A percentile compares a stretch with the other conserved stretches of the same genome.
Evolutionary conservation across 2,797 vertebrate genomes (phyloP).

Genomic region (Schizothorax lantsangensis): DNA sequence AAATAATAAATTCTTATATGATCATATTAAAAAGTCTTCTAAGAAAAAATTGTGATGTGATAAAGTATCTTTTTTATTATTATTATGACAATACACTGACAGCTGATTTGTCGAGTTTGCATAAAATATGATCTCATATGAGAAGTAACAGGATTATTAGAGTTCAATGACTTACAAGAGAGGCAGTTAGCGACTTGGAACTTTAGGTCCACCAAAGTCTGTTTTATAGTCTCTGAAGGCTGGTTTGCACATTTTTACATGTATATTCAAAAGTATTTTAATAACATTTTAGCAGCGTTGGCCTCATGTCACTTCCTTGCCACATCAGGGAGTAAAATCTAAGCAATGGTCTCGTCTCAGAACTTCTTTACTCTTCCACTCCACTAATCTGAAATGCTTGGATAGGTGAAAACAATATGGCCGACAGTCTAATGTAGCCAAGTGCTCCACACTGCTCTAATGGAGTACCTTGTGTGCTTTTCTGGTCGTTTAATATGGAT

Average conservation of each 20-base stretch:
- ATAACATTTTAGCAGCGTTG: background rate
- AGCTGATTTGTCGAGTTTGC: background rate
- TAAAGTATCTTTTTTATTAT: background rate
- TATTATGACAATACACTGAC: background rate
- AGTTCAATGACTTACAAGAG: background rate
- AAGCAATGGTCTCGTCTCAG: conserved; percentile 30
- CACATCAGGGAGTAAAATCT: conserved; percentile 3
- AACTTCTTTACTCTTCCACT: conserved; percentile 18
- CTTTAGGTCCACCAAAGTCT: background rate
- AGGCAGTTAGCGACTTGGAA: background rate
- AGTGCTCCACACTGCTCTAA: conserved; percentile 2
- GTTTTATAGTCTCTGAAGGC: background rate
- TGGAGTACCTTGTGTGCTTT: background rate
- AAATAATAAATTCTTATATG: background rate
- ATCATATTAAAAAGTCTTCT: background rate
- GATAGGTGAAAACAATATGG: conserved; percentile 48
- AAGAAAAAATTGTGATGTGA: background rate
- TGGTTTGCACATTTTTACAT: background rate
- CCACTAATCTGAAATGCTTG: conserved; percentile 40
- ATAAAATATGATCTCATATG: background rate
- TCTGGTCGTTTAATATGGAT: background rate
- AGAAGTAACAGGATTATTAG: background rate
- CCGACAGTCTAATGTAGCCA: conserved; percentile 24
- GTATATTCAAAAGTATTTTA: background rate
- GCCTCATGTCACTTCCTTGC: conserved; percentile 40